Percentiles rank a stretch among this genome's conserved stretches.
These are phyloP conservation scores for Geotrupes spiniger DNA, from an alignment of 2,888 invertebrate genomes.

Conservation along the genomic window DNA sequence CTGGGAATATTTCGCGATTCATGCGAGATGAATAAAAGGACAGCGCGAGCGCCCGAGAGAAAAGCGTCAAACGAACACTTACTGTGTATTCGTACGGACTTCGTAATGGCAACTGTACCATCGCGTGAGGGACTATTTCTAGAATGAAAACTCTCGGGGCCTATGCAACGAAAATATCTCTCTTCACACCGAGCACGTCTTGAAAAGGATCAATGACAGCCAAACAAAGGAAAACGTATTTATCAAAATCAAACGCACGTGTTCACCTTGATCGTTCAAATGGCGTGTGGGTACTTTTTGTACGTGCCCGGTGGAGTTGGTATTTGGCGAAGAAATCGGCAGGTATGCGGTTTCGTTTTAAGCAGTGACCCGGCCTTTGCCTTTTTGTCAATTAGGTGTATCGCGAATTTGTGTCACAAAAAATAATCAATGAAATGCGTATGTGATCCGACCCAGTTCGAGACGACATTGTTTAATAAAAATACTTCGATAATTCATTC, in stretches of 20 bases:
- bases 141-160: slow-evolving; percentile 6
- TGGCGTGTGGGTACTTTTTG: too few species aligned
- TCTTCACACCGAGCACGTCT: slow-evolving; percentile 20
- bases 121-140: slow-evolving; percentile 3
- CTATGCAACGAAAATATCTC: slow-evolving; percentile 3
- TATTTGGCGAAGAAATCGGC: too few species aligned
- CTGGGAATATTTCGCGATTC: not conserved
- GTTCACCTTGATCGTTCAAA: slow-evolving; percentile 22
- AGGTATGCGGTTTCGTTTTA: too few species aligned
- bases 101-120: not conserved
- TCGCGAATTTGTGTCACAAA: too few species aligned
- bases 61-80: not conserved
- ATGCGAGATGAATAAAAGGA: not conserved
- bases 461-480: too few species aligned
- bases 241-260: slow-evolving; percentile 29
- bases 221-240: slow-evolving; percentile 20
- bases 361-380: too few species aligned
- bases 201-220: slow-evolving; percentile 25
- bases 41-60: not conserved
- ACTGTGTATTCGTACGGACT: not conserved
- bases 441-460: too few species aligned
- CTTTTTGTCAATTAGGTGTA: too few species aligned
- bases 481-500: too few species aligned
- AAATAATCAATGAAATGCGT: too few species aligned
- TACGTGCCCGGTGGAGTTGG: too few species aligned